Conservation (phyloP, 2,888 invertebrate species). For the Hypomecis punctinalis region DNA sequence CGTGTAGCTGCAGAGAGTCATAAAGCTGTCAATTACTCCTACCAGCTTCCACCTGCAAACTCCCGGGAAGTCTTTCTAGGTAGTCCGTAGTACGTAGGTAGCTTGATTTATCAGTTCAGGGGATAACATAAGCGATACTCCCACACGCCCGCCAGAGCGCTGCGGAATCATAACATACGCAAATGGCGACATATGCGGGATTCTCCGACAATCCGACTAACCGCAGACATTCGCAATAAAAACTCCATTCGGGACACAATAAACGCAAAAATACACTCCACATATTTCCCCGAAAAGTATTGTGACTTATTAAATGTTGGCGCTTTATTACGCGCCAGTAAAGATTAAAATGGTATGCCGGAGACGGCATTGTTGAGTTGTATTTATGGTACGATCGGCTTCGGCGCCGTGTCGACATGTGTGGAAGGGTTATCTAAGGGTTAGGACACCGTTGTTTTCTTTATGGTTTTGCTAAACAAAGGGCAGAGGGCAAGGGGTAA, state of each 20-base stretch:
- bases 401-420: constrained; percentile 58
- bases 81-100: constrained; percentile 5
- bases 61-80: constrained; percentile 36
- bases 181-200: constrained; percentile 65
- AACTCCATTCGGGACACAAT: constrained; percentile 64
- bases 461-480: constrained; percentile 68
- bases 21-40: constrained; percentile 23
- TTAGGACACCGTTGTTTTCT: constrained; percentile 75
- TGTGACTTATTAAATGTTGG: constrained; percentile 34
- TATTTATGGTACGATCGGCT: constrained; percentile 52
- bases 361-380: constrained; percentile 25
- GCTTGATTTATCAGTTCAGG: constrained; percentile 33
- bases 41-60: constrained; percentile 6
- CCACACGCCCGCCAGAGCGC: constrained; percentile 16
- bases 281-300: constrained; percentile 39
- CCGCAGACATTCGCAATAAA: constrained; percentile 72
- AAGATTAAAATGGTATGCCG: constrained; percentile 36
- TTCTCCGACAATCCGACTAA: constrained; percentile 68
- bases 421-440: constrained; percentile 75
- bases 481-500: constrained; percentile 71
- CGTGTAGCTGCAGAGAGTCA: constrained; percentile 8
- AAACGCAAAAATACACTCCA: constrained; percentile 50
- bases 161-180: constrained; percentile 53
- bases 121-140: constrained; percentile 20
- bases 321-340: constrained; percentile 36